phyloP scores from a whole-genome alignment of 1,140 invertebrate genomes.

The Tetragnatha versicolor region DNA sequence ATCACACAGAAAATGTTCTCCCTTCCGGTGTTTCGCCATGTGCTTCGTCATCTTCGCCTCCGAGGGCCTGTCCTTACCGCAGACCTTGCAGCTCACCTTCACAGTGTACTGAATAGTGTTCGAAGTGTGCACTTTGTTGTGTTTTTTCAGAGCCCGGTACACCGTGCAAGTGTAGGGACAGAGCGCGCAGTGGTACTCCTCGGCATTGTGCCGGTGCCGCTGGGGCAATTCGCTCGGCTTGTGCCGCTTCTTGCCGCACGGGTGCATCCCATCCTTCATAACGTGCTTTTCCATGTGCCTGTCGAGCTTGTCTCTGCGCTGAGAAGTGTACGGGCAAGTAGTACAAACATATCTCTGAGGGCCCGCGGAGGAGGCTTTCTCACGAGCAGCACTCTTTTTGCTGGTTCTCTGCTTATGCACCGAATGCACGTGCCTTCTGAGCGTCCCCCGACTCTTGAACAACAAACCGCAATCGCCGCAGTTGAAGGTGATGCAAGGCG shows the following conservation, averaged over 20 bases:
- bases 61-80: slow-evolving; percentile 68
- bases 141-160: slow-evolving; percentile 69
- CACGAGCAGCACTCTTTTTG: slow-evolving; percentile 37
- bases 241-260: slow-evolving; percentile 60
- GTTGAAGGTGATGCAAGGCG: slow-evolving; percentile 56
- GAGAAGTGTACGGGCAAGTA: slow-evolving; percentile 59
- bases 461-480: slow-evolving; percentile 60
- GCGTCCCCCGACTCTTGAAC: slow-evolving; percentile 57
- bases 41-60: slow-evolving; percentile 68
- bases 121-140: slow-evolving; percentile 63
- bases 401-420: slow-evolving; percentile 49
- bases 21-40: slow-evolving; percentile 69
- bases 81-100: slow-evolving; percentile 69
- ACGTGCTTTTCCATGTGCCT: slow-evolving; percentile 61
- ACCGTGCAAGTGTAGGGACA: slow-evolving; percentile 70
- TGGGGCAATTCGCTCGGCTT: slow-evolving; percentile 59
- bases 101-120: slow-evolving; percentile 55
- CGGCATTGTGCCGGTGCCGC: slow-evolving; percentile 61
- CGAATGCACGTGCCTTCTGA: slow-evolving; percentile 59
- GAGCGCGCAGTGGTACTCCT: slow-evolving; percentile 68
- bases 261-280: slow-evolving; percentile 59
- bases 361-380: slow-evolving; percentile 1
- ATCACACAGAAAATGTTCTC: slow-evolving; percentile 69
- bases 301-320: slow-evolving; percentile 59
- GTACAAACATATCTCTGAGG: slow-evolving; percentile 58